Percentiles rank a stretch among this genome's conserved stretches.
phyloP scores from a whole-genome alignment of 37 sponge, comb jelly and placozoan genomes.

The Halisarca cf. caerulea region DNA sequence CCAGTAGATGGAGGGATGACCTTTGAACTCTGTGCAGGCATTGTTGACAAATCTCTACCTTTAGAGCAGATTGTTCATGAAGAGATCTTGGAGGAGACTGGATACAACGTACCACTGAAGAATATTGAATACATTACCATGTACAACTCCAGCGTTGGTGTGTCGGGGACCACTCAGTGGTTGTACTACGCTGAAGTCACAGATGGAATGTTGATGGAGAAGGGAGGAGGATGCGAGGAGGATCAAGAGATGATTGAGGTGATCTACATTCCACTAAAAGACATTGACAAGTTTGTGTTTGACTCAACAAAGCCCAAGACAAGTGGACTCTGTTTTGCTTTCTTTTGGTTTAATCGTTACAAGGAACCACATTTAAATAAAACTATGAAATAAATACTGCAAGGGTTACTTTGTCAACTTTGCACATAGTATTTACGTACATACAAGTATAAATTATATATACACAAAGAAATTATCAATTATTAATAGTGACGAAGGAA shows the following conservation, averaged over 20 bases:
- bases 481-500: background rate
- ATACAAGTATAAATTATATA: background rate
- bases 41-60: constrained; percentile 76
- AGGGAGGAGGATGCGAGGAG: constrained; percentile 75
- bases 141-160: constrained; percentile 69
- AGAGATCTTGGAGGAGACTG: constrained; percentile 86
- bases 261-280: constrained; percentile 68
- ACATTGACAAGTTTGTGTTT: constrained; percentile 55
- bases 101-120: constrained; percentile 77
- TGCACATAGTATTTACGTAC: background rate
- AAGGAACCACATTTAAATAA: constrained; percentile 43
- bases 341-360: constrained; percentile 75
- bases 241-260: constrained; percentile 95
- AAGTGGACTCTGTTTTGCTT: constrained; percentile 66
- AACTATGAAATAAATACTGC: background rate
- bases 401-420: no score
- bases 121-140: constrained; percentile 54
- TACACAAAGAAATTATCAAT: background rate
- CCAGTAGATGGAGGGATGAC: constrained; percentile 68
- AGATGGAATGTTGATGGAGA: constrained; percentile 63
- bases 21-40: constrained; percentile 95
- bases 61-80: constrained; percentile 82
- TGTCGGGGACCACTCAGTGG: constrained; percentile 60
- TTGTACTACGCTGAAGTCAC: constrained; percentile 89
- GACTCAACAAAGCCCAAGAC: constrained; percentile 61